phyloP scores from a whole-genome alignment of 2,888 invertebrate species.

The Trachelus iudaicus region DNA sequence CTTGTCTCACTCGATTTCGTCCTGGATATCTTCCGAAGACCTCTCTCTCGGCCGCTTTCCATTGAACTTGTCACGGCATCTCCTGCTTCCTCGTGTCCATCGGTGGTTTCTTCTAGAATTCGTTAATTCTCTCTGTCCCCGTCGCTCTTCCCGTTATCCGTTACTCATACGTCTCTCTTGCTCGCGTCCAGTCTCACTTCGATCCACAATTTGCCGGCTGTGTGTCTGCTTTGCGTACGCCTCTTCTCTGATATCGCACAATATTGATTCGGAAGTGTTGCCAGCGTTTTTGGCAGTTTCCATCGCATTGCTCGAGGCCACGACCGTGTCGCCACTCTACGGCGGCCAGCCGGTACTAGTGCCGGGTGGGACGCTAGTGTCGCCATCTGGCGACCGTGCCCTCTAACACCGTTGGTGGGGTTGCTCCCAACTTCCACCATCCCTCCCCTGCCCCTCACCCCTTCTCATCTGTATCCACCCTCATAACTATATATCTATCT shows the following conservation, averaged over 20 bases:
- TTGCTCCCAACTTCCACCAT: background rate
- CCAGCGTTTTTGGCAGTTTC: constrained; percentile 24
- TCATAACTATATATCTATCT: constrained; percentile 7
- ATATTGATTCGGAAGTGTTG: background rate
- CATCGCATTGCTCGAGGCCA: background rate
- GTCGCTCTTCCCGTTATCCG: background rate
- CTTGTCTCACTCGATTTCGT: background rate
- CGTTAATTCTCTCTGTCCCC: background rate
- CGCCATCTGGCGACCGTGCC: constrained; percentile 44
- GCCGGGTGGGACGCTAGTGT: constrained; percentile 21
- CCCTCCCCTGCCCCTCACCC: background rate
- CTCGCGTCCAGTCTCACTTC: background rate
- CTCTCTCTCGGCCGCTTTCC: background rate
- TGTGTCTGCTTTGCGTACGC: background rate
- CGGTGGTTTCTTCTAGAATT: background rate
- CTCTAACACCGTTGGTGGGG: constrained; percentile 26
- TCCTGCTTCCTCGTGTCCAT: background rate
- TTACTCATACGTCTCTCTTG: background rate
- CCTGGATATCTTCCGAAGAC: background rate
- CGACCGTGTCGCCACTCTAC: background rate
- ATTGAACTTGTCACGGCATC: background rate
- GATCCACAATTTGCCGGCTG: background rate
- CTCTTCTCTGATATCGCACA: background rate
- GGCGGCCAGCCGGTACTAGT: background rate
- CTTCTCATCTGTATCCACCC: constrained; percentile 7